These are phyloP conservation scores for Scylla paramamosain DNA, from an alignment of 1,140 invertebrate genomes.

Conservation along the genomic window DNA sequence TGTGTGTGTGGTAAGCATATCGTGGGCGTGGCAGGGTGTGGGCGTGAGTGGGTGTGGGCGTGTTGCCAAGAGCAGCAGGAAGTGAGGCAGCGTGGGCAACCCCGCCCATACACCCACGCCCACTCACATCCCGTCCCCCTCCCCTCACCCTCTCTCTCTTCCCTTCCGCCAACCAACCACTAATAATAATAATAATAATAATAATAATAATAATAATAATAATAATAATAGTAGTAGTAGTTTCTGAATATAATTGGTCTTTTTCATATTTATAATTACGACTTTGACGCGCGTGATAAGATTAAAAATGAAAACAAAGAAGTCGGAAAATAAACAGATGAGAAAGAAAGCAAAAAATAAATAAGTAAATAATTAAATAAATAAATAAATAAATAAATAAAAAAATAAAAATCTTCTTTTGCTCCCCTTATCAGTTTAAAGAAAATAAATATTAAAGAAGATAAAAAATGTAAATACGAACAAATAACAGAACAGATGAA, in stretches of 20 bases:
- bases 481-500: background rate
- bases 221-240: background rate
- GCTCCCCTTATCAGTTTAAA: too few species aligned
- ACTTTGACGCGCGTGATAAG: too few species aligned
- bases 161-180: too few species aligned
- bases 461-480: too few species aligned
- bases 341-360: background rate
- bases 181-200: background rate
- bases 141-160: too few species aligned
- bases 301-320: too few species aligned
- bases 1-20: background rate
- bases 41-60: background rate
- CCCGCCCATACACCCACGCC: background rate
- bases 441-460: too few species aligned
- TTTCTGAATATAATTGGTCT: background rate
- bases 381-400: too few species aligned
- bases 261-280: too few species aligned
- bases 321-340: background rate
- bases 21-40: background rate
- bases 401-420: too few species aligned
- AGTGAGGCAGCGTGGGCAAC: background rate
- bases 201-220: too few species aligned
- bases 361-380: too few species aligned
- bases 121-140: background rate
- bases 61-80: constrained; percentile 27